These are phyloP conservation scores for Eretmocerus hayati DNA, from an alignment of 2,888 invertebrate genomes.

Conservation along the genomic window DNA sequence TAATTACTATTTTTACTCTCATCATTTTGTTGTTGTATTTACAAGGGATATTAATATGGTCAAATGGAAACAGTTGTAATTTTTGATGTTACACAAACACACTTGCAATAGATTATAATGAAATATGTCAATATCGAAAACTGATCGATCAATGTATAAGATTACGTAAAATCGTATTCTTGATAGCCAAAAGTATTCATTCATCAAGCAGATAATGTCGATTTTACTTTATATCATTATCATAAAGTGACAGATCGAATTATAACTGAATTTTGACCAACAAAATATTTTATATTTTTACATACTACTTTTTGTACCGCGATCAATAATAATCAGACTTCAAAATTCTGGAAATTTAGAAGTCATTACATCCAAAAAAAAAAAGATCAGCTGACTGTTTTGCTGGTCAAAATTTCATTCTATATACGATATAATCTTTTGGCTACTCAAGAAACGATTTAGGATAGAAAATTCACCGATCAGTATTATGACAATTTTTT, in stretches of 20 bases:
- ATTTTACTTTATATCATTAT: too few relatives aligned
- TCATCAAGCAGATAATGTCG: too few relatives aligned
- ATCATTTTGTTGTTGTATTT: not conserved
- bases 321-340: conserved; percentile 1
- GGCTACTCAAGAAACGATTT: too few relatives aligned
- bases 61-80: too few relatives aligned
- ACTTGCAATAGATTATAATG: conserved; percentile 17
- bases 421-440: too few relatives aligned
- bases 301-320: conserved; percentile 3
- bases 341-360: conserved; percentile 1
- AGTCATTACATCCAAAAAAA: not conserved
- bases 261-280: conserved; percentile 3
- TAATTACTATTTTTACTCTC: conserved; percentile 4
- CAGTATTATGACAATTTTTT: conserved; percentile 28
- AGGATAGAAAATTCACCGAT: too few relatives aligned
- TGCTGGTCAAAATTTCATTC: conserved; percentile 8
- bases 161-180: too few relatives aligned
- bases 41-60: not conserved
- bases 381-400: conserved; percentile 8
- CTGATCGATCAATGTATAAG: too few relatives aligned
- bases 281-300: conserved; percentile 10
- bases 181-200: too few relatives aligned
- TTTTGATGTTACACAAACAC: conserved; percentile 11
- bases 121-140: conserved; percentile 18
- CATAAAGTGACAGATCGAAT: too few relatives aligned